Base-by-base conservation (phyloP, 2,888 invertebrate species). In the Latrodectus elegans region DNA sequence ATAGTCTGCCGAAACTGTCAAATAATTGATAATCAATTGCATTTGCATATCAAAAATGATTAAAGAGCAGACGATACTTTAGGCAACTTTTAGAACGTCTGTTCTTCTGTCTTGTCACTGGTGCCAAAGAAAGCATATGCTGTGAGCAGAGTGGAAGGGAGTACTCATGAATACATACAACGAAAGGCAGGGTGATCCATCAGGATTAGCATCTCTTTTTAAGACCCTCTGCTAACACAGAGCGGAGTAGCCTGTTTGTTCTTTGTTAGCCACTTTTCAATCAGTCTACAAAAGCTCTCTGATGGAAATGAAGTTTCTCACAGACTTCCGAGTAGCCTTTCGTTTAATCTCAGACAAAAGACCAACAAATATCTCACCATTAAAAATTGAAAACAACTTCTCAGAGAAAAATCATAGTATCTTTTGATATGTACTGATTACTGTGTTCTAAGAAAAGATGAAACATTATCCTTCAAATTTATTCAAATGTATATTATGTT, bases 161-260 rank as follows among this genome's bases (percentile, higher is more conserved):
- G 60, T 60, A 49, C 38, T 26, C 26, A 38, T 75, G 75, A 60
- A n/a, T n/a, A 60, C n/a, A 60, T 60, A 10, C 60, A 14, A n/a
- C 9, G 60, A 81, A 67, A 73, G 53, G 53, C 15, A 8, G 52
- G 64, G 83, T 26, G 70, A 83, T 83, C 84, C 79, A 85, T 85
- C 84, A 85, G 84, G 84, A 85, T 85, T 85, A 79, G 74, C 73
- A 79, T 83, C 83, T 76, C 64, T 26, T 76, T 52, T 52, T 72
- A 76, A 77, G 77, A 52, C 77, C 65, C 38, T 77, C 51, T 38
- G 60, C 84, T 76, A 84, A 84, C 84, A 83, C 55, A 26, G 83
- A 70, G 68, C 67, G 49, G 67, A 71, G 70, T 70, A 51, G 76
- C 83, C 84, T 84, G 84, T 84, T 84, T 84, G 84, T 64, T 84